Evolutionary conservation across 2,888 invertebrate species (phyloP).

Genomic region (Arge pagana): DNA sequence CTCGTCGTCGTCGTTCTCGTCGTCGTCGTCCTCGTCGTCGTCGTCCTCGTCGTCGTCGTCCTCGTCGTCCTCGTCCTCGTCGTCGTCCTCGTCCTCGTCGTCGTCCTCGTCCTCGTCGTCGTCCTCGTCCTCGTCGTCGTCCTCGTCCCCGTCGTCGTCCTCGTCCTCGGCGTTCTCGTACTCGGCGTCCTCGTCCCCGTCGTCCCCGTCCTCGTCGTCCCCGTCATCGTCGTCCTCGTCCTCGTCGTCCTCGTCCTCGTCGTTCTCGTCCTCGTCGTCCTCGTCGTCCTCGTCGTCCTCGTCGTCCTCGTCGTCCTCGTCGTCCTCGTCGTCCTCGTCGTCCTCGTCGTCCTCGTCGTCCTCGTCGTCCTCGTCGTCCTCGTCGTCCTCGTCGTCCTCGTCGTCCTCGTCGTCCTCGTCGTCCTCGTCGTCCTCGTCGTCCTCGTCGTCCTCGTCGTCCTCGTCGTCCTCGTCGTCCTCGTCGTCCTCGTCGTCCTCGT

Average conservation of each 20-base stretch:
- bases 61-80: too few relatives aligned
- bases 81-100: background rate
- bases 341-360: background rate
- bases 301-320: background rate
- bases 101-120: background rate
- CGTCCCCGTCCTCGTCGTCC: too few relatives aligned
- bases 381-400: background rate
- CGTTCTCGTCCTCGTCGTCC: too few relatives aligned
- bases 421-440: background rate
- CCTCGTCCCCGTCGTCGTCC: background rate
- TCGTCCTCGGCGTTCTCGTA: too few relatives aligned
- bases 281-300: background rate
- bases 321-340: background rate
- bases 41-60: too few relatives aligned
- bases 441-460: background rate
- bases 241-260: background rate
- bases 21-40: too few relatives aligned
- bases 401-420: constrained; percentile 1
- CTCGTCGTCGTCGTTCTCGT: background rate
- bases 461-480: background rate
- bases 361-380: background rate
- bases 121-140: background rate
- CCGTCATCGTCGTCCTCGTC: constrained; percentile 5
- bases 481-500: background rate
- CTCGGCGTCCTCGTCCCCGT: too few relatives aligned